Conservation (phyloP, 2,888 invertebrate species). For the Latrodectus hesperus region DNA sequence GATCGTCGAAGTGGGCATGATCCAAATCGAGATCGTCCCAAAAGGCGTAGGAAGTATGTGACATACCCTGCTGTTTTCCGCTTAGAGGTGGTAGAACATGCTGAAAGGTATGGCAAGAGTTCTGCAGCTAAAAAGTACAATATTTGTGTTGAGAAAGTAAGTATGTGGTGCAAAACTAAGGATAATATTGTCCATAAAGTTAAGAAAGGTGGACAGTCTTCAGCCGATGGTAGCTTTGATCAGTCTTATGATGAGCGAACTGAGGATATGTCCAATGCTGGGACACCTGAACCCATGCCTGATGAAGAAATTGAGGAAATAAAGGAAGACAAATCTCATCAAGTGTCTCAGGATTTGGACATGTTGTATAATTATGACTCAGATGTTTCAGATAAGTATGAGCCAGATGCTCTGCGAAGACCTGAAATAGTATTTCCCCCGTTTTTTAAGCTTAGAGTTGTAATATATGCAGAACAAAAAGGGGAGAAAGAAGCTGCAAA, state of each 20-base stretch:
- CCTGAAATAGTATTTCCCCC: constrained; percentile 55
- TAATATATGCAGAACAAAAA: constrained; percentile 35
- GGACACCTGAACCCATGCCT: constrained; percentile 29
- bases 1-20: constrained; percentile 47
- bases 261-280: constrained; percentile 39
- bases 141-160: constrained; percentile 64
- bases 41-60: constrained; percentile 59
- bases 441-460: constrained; percentile 46
- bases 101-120: constrained; percentile 60
- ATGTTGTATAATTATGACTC: constrained; percentile 64
- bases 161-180: constrained; percentile 68
- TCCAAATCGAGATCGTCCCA: constrained; percentile 32
- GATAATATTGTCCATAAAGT: constrained; percentile 67
- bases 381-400: constrained; percentile 32
- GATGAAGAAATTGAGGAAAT: constrained; percentile 26
- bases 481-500: constrained; percentile 53
- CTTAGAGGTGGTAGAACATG: constrained; percentile 66
- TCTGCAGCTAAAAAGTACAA: constrained; percentile 66
- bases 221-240: constrained; percentile 48
- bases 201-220: constrained; percentile 54
- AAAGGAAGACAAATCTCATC: constrained; percentile 38
- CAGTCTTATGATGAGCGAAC: constrained; percentile 36
- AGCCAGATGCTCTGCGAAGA: constrained; percentile 26
- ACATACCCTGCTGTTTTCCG: constrained; percentile 66
- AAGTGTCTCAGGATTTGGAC: constrained; percentile 59